phyloP scores from a whole-genome alignment of 2,888 invertebrate species.

The Stegophylla sp. region DNA sequence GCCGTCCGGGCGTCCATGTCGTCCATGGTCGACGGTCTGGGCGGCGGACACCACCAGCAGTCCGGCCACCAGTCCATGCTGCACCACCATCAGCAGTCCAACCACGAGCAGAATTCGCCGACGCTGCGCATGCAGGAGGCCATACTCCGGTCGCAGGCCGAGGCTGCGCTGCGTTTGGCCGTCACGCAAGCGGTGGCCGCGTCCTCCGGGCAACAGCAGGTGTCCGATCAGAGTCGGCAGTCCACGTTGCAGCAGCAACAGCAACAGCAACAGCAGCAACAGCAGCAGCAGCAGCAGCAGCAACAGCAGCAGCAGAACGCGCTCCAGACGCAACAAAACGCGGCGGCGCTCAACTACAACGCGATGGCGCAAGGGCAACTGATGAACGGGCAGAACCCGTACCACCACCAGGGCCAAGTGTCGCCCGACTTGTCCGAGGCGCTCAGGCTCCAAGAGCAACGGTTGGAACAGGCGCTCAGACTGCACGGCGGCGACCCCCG shows the following conservation, averaged over 20 bases:
- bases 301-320: slow-evolving; percentile 64
- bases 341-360: slow-evolving; percentile 46
- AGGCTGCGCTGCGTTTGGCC: slow-evolving; percentile 80
- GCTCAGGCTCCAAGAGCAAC: slow-evolving; percentile 77
- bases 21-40: slow-evolving; percentile 63
- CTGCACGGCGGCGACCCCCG: slow-evolving; percentile 81
- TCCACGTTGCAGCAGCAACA: slow-evolving; percentile 71
- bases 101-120: slow-evolving; percentile 63
- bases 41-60: slow-evolving; percentile 64
- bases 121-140: slow-evolving; percentile 71
- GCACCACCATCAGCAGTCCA: slow-evolving; percentile 63
- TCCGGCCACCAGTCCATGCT: slow-evolving; percentile 63
- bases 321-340: slow-evolving; percentile 22
- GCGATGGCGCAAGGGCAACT: slow-evolving; percentile 53
- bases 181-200: slow-evolving; percentile 75
- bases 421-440: slow-evolving; percentile 77
- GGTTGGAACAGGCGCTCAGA: slow-evolving; percentile 82
- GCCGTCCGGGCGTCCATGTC: slow-evolving; percentile 71
- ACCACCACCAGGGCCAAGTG: slow-evolving; percentile 66
- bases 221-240: slow-evolving; percentile 65
- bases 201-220: slow-evolving; percentile 62
- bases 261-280: slow-evolving; percentile 67
- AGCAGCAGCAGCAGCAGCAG: slow-evolving; percentile 70
- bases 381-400: slow-evolving; percentile 65
- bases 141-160: slow-evolving; percentile 82